Evolutionary conservation across 2,888 invertebrate genomes (phyloP), one percentile per base, ranked within the genome.

Genomic region (Tetramorium bicarinatum): DNA sequence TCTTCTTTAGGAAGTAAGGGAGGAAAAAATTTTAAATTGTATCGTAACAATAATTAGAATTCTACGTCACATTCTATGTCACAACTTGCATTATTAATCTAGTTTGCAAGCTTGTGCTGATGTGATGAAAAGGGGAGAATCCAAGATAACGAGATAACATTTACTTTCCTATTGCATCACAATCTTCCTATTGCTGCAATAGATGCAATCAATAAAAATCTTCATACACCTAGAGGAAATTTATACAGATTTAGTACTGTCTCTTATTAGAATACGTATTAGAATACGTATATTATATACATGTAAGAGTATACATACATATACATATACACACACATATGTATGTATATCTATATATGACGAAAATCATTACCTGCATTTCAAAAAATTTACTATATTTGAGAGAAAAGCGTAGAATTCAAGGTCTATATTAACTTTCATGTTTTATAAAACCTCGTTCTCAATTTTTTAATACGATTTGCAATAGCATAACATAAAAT

Each of bases 151-250:
- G 13, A 59, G 79, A 59, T 67, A 47, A 67, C 47, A 13, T 79
- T 56, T 11, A 71, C 71, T 80, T 72, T 80, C 72, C 72, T 80
- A 59, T 80, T 80, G 18, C 13, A 38, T 18, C 18, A 34, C 34
- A 71, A 80, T 80, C 21, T 80, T 80, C 3, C 47, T 38, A 79
- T 79, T 79, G 18, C 34, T 34, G 1, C 56, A 80, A 79, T 71
- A 38, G 21, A 59, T 59, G 71, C 79, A 59, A 59, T 47, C 79
- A 71, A 80, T 47, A 56, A 34, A 47, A 71, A 44, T 71, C 9
- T 59, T 25, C 9, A 18, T 56, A 34, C 13, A 18, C 3, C 3
- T 0, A 3, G 4, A 25, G 38, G 13, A 54, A 25, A 64, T 56
- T 13, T 29, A 62, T 8, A 49, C 2, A 11, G 15, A 25, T 47